Percentiles rank a stretch among this genome's conserved stretches.
Conservation (phyloP, 2,888 invertebrate genomes). For the Lepidocyrtoides sp. region DNA sequence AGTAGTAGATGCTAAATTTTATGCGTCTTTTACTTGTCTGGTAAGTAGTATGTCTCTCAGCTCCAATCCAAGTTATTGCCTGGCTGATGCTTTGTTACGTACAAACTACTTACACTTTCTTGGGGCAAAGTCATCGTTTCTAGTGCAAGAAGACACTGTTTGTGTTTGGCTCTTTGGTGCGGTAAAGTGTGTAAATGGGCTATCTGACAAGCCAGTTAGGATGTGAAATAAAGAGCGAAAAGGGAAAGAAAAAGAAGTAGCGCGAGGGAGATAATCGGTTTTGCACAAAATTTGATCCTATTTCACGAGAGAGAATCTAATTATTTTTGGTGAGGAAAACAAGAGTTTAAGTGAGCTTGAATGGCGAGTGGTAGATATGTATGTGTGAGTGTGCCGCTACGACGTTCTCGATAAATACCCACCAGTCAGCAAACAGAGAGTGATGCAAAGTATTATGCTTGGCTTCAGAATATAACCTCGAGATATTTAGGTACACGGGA, state of each 20-base stretch:
- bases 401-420: constrained; percentile 58
- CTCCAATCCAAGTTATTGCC: constrained; percentile 65
- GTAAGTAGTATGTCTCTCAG: constrained; percentile 30
- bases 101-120: constrained; percentile 18
- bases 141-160: constrained; percentile 16
- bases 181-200: constrained; percentile 71
- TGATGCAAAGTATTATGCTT: not conserved
- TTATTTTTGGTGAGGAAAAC: constrained; percentile 77
- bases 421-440: constrained; percentile 44
- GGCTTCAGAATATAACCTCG: not conserved
- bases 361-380: constrained; percentile 54
- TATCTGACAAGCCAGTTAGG: constrained; percentile 74
- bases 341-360: constrained; percentile 76
- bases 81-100: constrained; percentile 31
- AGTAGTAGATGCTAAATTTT: constrained; percentile 56
- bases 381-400: constrained; percentile 8
- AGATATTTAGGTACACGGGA: not conserved
- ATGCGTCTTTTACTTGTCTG: constrained; percentile 63
- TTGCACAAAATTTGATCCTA: constrained; percentile 76
- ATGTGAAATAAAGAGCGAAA: constrained; percentile 54
- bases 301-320: constrained; percentile 75
- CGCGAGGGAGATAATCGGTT: constrained; percentile 74
- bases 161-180: constrained; percentile 33
- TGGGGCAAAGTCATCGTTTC: constrained; percentile 33
- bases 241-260: constrained; percentile 54